These are phyloP conservation scores for Arizona elegans DNA, from an alignment of 2,113 vertebrate species.

Conservation along the genomic window DNA sequence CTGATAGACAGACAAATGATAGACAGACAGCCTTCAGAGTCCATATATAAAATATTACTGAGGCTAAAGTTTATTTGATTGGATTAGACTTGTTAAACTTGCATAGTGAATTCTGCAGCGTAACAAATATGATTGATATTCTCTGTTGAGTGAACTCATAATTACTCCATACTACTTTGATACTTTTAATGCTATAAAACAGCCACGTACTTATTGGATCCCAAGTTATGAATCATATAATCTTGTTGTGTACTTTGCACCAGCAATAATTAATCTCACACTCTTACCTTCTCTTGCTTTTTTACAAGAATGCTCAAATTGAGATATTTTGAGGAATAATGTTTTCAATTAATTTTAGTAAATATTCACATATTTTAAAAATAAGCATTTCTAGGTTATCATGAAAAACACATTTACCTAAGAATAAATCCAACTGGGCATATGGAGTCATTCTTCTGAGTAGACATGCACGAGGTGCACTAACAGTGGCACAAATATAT, in stretches of 20 bases:
- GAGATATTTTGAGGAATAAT: constrained; percentile 19
- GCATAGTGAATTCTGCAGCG: accelerated
- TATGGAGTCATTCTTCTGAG: background rate
- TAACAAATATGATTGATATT: background rate
- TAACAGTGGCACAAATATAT: background rate
- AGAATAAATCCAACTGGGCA: background rate
- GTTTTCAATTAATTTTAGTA: constrained; percentile 40
- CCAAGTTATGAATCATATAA: constrained; percentile 16
- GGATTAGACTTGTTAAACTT: background rate
- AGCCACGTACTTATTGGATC: background rate
- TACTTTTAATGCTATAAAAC: background rate
- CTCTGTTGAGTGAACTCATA: background rate
- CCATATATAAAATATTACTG: background rate
- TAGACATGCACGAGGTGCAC: background rate
- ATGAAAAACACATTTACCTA: background rate
- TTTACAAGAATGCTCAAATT: constrained; percentile 27
- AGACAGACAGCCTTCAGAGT: background rate
- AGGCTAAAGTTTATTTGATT: accelerated
- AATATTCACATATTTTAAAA: background rate
- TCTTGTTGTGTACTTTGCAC: constrained; percentile 29
- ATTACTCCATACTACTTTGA: background rate
- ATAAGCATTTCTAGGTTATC: background rate
- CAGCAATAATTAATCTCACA: constrained; percentile 29
- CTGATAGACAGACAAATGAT: background rate
- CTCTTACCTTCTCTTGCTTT: constrained; percentile 33